Evolutionary conservation across 2,797 vertebrate species (phyloP), one percentile per base, ranked within the genome.

Genomic region (Zalophus californianus): DNA sequence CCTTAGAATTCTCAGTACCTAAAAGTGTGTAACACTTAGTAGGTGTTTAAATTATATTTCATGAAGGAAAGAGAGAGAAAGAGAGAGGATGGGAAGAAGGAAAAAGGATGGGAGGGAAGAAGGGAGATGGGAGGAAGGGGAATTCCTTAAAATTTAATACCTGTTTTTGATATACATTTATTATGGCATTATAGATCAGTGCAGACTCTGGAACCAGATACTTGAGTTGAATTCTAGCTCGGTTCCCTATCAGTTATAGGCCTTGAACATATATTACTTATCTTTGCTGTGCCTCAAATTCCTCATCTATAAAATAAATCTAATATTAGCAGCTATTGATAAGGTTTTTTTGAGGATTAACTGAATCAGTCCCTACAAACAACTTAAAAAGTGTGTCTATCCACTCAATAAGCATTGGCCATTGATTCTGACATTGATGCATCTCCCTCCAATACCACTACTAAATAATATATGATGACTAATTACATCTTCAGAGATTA

Each of bases 301-400:
- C 21, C 16, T 83, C 35, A 83, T 83, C 52, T 93, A 15, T 58
- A 87, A 85, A 75, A 92, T 80, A 94, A 90, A 82, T 35, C 44
- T 41, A 82, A 68, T 73, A 60, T 6, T 48, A 38, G 38, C 25
- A 94, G 38, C 14, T 73, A 86, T 41, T 68, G 14, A 41, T 27
- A 48, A 4, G 15, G 13, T 25, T 58, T 91, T 77, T 32, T n/a
- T 35, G 38, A 80, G 11, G 32, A 50, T 54, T 84, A 79, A 60
- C 23, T 88, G 16, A 85, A 72, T 58, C 13, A 44, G 20, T 11
- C 7, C 56, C 35, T 50, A 68, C 11, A 89, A 94, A 86, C 64
- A 32, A 68, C 14, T 75, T 90, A 86, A 80, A 91, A 91, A 62
- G 35, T 58, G 11, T 82, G 5, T 35, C 20, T 86, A 41, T 41